Conservation (phyloP, 2,888 invertebrate species). For the Mythimna albipuncta region DNA sequence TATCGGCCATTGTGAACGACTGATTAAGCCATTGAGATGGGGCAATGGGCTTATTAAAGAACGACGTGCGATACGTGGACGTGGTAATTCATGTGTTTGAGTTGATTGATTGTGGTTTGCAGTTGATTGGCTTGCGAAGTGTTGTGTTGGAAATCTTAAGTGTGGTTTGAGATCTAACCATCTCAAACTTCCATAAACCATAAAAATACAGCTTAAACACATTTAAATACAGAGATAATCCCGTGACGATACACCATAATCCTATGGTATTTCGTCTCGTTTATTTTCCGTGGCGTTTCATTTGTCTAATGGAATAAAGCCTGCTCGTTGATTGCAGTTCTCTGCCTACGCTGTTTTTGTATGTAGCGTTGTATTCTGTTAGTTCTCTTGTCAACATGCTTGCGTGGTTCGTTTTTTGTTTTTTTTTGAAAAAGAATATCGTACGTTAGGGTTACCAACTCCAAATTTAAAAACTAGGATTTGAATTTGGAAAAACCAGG, state of each 20-base stretch:
- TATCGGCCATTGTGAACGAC: conserved; percentile 62
- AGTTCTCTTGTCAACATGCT: conserved; percentile 39
- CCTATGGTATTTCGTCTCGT: conserved; percentile 57
- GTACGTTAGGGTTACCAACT: no score
- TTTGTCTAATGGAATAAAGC: conserved; percentile 74
- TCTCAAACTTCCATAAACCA: conserved; percentile 1
- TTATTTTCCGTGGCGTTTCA: conserved; percentile 67
- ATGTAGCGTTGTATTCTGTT: conserved; percentile 42
- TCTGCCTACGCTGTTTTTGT: conserved; percentile 58
- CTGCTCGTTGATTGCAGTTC: conserved; percentile 69
- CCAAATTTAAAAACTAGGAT: no score
- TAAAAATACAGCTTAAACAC: neutral
- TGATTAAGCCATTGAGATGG: conserved; percentile 70
- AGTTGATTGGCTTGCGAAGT: conserved; percentile 15
- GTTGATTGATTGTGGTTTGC: conserved; percentile 34
- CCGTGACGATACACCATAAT: conserved; percentile 43
- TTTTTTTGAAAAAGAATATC: conserved; percentile 18
- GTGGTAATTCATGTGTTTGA: conserved; percentile 44
- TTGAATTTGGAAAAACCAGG: no score
- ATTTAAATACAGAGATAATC: conserved; percentile 45
- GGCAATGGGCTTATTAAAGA: conserved; percentile 72
- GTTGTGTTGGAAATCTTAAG: neutral
- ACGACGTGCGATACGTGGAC: conserved; percentile 28
- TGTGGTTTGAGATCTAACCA: neutral
- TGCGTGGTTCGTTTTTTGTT: conserved; percentile 15